Percentiles rank a stretch among this genome's conserved stretches.
phyloP scores from a whole-genome alignment of 2,888 invertebrate genomes.

The Argyresthia albistria region DNA sequence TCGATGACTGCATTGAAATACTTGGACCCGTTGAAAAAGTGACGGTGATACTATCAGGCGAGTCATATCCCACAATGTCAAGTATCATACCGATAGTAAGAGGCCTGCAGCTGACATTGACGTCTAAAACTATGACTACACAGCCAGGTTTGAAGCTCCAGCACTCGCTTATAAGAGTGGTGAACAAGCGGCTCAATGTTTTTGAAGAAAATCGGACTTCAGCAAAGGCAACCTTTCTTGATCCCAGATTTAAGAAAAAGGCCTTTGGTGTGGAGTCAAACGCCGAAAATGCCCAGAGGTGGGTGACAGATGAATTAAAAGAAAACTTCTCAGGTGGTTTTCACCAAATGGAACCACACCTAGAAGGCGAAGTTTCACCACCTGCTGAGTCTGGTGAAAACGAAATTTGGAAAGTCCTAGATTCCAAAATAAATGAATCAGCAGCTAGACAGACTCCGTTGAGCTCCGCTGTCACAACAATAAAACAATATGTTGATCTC shows the following conservation, averaged over 20 bases:
- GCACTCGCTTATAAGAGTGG: neutral
- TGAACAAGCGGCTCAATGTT: neutral
- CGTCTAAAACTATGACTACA: neutral
- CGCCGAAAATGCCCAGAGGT: constrained; percentile 6
- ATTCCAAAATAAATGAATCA: neutral
- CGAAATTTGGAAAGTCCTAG: neutral
- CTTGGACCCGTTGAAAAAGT: neutral
- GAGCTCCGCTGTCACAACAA: neutral
- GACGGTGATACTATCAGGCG: neutral
- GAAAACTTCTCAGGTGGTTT: too few species aligned
- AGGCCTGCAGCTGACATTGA: neutral
- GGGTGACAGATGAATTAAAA: constrained; percentile 4
- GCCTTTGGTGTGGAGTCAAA: constrained; percentile 4
- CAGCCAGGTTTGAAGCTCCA: neutral
- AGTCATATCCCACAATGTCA: neutral
- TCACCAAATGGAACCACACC: neutral
- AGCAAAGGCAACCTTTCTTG: constrained; percentile 8
- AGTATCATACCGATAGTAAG: neutral
- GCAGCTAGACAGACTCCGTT: neutral
- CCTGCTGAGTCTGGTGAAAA: neutral
- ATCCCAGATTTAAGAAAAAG: constrained; percentile 10
- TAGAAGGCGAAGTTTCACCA: neutral
- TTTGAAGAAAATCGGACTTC: constrained; percentile 4
- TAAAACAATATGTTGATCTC: neutral
- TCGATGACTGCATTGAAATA: neutral